Conservation (phyloP, 2,797 vertebrate genomes). For the Oreochromis mossambicus region DNA sequence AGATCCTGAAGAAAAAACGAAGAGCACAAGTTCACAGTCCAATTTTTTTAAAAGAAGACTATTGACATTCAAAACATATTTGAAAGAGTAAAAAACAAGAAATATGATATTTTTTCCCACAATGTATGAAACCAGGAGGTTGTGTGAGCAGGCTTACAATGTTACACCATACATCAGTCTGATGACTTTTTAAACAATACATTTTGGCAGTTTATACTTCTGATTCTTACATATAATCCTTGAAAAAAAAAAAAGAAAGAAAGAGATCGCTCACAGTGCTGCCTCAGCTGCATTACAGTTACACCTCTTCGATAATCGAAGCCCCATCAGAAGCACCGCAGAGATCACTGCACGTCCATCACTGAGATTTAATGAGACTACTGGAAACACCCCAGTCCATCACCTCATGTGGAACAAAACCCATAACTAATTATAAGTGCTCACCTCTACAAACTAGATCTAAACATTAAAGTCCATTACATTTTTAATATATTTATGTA, state of each 20-base stretch:
- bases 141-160: rapidly evolving
- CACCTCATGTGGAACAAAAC: neutral
- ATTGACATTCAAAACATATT: neutral
- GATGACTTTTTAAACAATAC: neutral
- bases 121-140: neutral
- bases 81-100: neutral
- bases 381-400: neutral
- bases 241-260: neutral
- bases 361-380: neutral
- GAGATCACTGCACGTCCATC: neutral
- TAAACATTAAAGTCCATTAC: neutral
- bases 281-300: neutral
- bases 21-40: neutral
- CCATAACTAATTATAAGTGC: neutral
- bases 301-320: neutral
- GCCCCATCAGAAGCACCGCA: neutral
- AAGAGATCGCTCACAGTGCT: neutral
- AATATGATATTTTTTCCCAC: rapidly evolving
- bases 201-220: neutral
- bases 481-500: neutral
- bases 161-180: neutral
- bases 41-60: neutral
- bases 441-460: neutral
- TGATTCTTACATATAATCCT: neutral
- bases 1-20: conserved; percentile 74